Percentiles rank a stretch among this genome's conserved stretches.
Evolutionary conservation across 2,113 vertebrate species (phyloP).

Genomic region (Platichthys stellatus): DNA sequence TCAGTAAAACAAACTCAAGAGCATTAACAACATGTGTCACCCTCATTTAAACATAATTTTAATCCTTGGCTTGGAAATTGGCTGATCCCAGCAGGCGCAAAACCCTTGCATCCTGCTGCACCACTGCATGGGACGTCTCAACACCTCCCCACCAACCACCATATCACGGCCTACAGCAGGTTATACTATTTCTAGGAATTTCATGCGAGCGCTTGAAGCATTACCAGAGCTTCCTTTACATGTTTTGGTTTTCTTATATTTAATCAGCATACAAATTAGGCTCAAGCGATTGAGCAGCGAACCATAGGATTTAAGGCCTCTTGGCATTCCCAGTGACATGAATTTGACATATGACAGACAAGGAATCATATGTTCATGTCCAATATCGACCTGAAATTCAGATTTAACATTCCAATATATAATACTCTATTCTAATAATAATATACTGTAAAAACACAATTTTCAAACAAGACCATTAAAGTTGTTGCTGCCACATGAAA

Average conservation of each 20-base stretch:
- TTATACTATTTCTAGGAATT: slow-evolving; percentile 9
- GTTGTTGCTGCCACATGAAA: slow-evolving; percentile 8
- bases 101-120: slow-evolving; percentile 11
- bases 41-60: neutral
- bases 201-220: slow-evolving; percentile 37
- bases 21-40: neutral
- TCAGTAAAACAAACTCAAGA: neutral
- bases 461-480: slow-evolving; percentile 13
- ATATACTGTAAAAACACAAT: neutral
- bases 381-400: slow-evolving; percentile 13
- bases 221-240: slow-evolving; percentile 35
- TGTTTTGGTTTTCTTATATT: slow-evolving; percentile 55
- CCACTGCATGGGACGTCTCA: neutral
- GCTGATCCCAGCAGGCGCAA: neutral
- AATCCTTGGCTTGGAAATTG: neutral
- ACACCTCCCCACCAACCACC: neutral
- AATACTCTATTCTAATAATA: too few species aligned
- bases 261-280: slow-evolving; percentile 64
- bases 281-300: slow-evolving; percentile 46
- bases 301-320: slow-evolving; percentile 38
- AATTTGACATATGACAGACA: slow-evolving; percentile 27
- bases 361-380: slow-evolving; percentile 36
- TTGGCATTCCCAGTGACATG: slow-evolving; percentile 43
- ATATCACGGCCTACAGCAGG: slow-evolving; percentile 19
- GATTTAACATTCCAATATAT: too few species aligned